Conservation (phyloP, 2,888 invertebrate genomes). For the Coecobrya sp. region DNA sequence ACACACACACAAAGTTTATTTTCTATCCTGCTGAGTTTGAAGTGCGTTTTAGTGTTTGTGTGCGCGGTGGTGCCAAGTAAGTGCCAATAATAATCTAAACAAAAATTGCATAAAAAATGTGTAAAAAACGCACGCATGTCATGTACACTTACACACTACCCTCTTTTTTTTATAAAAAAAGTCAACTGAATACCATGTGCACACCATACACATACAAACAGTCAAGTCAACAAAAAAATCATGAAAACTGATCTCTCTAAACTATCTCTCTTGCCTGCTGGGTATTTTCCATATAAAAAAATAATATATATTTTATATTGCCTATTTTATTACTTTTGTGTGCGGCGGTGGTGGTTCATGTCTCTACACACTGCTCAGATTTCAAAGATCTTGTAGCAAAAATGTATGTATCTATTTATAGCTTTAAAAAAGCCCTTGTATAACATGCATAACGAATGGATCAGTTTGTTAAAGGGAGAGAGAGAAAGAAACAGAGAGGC, state of each 20-base stretch:
- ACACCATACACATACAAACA: no score
- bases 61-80: constrained; percentile 13
- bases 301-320: neutral
- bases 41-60: neutral
- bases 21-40: neutral
- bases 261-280: neutral
- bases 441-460: constrained; percentile 11
- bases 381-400: neutral
- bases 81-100: constrained; percentile 26
- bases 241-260: no score
- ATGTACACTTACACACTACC: constrained; percentile 6
- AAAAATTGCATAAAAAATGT: constrained; percentile 21
- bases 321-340: neutral
- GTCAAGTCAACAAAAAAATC: no score
- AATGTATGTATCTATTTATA: neutral
- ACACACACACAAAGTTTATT: constrained; percentile 1
- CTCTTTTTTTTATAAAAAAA: constrained; percentile 4
- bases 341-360: neutral
- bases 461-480: neutral
- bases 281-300: neutral
- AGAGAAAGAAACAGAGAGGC: no score
- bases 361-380: neutral
- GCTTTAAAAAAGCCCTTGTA: neutral
- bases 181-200: neutral
- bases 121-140: constrained; percentile 8